These are phyloP conservation scores for Aspidiotus rigidus DNA, from an alignment of 2,888 invertebrate genomes.

Conservation along the genomic window DNA sequence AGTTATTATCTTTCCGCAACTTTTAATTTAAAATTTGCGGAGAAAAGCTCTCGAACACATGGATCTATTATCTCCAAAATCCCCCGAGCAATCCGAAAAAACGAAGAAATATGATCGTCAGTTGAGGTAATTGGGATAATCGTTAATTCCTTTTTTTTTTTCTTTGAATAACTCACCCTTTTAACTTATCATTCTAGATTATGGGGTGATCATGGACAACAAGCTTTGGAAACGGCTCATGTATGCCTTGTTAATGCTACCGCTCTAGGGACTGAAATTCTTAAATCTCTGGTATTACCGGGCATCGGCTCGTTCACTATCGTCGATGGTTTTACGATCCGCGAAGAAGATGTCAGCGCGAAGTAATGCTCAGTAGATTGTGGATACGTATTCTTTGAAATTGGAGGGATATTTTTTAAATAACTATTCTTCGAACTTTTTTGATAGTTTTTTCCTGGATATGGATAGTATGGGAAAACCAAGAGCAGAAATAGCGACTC, in stretches of 20 bases:
- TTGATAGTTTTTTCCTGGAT: conserved; percentile 77
- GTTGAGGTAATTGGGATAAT: conserved; percentile 48
- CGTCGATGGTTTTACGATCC: conserved; percentile 77
- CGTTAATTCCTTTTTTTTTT: neutral
- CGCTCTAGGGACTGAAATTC: conserved; percentile 84
- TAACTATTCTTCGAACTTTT: neutral
- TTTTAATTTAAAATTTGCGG: too few species aligned
- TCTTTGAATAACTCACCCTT: neutral
- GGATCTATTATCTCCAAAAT: conserved; percentile 62
- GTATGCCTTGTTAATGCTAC: conserved; percentile 91
- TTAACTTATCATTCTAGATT: conserved; percentile 50
- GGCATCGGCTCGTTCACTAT: conserved; percentile 89
- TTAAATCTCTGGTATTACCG: conserved; percentile 90
- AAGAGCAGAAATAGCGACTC: conserved; percentile 73
- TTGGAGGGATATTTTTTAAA: neutral
- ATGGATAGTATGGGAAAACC: conserved; percentile 68
- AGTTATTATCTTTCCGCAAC: too few species aligned
- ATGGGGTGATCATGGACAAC: conserved; percentile 98
- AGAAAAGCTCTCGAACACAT: conserved; percentile 41
- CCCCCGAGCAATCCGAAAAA: conserved; percentile 65
- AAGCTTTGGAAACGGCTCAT: conserved; percentile 74
- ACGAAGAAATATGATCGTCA: conserved; percentile 73
- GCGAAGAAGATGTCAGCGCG: conserved; percentile 84
- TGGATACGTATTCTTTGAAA: too few species aligned
- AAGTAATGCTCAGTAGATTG: conserved; percentile 53